phyloP scores from a whole-genome alignment of 2,888 invertebrate genomes.

The Entomobrya multifasciata region DNA sequence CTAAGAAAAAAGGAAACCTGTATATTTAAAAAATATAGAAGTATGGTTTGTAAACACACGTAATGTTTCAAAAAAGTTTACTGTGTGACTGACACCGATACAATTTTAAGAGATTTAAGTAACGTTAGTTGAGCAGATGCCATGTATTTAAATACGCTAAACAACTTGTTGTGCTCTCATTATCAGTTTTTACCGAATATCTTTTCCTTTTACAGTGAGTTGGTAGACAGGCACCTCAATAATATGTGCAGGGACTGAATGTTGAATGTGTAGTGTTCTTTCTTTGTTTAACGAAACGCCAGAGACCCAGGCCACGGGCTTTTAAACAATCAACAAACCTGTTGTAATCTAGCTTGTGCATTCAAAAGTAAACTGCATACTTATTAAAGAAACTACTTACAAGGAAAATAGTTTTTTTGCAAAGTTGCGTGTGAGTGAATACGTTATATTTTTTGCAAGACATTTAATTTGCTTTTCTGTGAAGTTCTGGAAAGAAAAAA shows the following conservation, averaged over 20 bases:
- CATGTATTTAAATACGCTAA: background rate
- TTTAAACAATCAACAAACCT: too few relatives aligned
- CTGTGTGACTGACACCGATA: too few relatives aligned
- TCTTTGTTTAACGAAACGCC: too few relatives aligned
- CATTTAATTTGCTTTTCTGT: background rate
- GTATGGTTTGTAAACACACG: too few relatives aligned
- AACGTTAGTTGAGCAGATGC: too few relatives aligned
- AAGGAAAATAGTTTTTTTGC: too few relatives aligned
- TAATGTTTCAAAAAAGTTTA: too few relatives aligned
- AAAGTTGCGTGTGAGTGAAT: background rate
- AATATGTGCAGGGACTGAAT: background rate
- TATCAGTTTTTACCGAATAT: background rate
- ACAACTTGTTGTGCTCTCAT: constrained; percentile 16
- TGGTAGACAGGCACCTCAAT: background rate
- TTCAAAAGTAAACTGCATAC: background rate
- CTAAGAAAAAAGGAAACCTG: too few relatives aligned
- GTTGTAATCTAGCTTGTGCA: constrained; percentile 1
- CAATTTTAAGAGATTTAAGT: too few relatives aligned
- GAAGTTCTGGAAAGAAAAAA: constrained; percentile 38
- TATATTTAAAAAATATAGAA: too few relatives aligned
- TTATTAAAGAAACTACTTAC: too few relatives aligned
- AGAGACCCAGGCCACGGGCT: too few relatives aligned
- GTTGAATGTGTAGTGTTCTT: constrained; percentile 7
- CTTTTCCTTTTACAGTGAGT: background rate
- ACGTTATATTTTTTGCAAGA: background rate